phyloP scores from a whole-genome alignment of 2,113 vertebrate genomes.

The Otus sunia region DNA sequence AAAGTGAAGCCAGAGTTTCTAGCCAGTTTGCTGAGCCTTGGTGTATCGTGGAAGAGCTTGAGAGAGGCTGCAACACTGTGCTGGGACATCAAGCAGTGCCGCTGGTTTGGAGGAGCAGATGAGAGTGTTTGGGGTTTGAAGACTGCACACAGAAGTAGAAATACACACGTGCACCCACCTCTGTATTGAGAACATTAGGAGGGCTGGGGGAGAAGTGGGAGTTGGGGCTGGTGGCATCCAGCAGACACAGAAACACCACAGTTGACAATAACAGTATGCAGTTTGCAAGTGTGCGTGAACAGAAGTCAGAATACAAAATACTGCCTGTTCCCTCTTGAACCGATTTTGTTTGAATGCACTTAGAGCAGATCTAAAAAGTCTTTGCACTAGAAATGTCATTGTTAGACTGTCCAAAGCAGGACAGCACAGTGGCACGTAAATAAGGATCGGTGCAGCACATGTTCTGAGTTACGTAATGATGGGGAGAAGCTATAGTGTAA shows the following conservation, averaged over 20 bases:
- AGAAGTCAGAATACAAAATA: background rate
- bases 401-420: background rate
- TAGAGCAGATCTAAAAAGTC: background rate
- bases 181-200: background rate
- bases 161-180: background rate
- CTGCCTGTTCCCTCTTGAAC: background rate
- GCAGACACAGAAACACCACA: background rate
- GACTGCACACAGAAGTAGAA: background rate
- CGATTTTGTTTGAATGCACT: background rate
- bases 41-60: rapidly evolving
- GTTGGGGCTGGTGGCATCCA: background rate
- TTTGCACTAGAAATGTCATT: background rate
- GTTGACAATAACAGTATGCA: background rate
- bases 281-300: background rate
- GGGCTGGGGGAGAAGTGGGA: background rate
- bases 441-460: background rate
- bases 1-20: background rate
- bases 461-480: background rate
- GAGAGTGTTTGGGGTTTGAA: background rate
- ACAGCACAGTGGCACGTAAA: background rate
- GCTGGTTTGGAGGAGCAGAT: background rate
- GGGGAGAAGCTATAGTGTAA: background rate
- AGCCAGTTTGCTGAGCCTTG: background rate
- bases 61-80: background rate
- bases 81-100: background rate